Evolutionary conservation across 2,888 invertebrate species (phyloP), one percentile per base, ranked within the genome.

Genomic region (Pachymerium ferrugineum): DNA sequence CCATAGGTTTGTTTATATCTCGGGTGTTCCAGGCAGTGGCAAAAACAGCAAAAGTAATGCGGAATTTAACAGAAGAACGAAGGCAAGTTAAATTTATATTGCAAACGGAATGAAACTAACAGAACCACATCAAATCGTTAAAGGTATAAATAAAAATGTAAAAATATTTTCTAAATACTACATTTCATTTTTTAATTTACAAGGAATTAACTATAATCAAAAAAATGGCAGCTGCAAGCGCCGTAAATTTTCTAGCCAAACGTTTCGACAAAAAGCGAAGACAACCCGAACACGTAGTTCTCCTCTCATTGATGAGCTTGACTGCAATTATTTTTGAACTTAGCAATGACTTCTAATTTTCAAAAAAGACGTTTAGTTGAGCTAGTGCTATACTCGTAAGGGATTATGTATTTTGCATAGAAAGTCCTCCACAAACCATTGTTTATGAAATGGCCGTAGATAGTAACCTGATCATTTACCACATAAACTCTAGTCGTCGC

Each of bases 11-110:
- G 93, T 96, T 89, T 96, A 95, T 81, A 90, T 96, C 80, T 93
- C 94, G 77, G 97, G 97, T n/a, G 94, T 96, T 10, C 96, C 96
- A 0, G 97, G 97, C 0, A 96, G 96, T 0, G 97, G 97, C 0
- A n/a, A 99, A 99, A 85, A 99, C 99, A 0, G 97, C 97, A 0
- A 97, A 97, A 0, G 96, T 95, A 0, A 87, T 97, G 47, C 86
- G 88, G 73, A 86, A 86, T 71, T 85, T 97, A 70, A 87, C 88
- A 77, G 84, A 86, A 74, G 82, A 86, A 31, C 83, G 82, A n/a
- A 3, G 83, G 84, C 0, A 85, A 87, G 74, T 82, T 80, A 0
- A 84, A 85, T n/a, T 79, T 92, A 33, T 88, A 89, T 0, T 82
- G 35, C 30, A 8, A 99, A 99, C 82, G 97, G 96, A 14, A 94